Conservation (phyloP, 2,113 vertebrate species). For the Urocolius indicus region DNA sequence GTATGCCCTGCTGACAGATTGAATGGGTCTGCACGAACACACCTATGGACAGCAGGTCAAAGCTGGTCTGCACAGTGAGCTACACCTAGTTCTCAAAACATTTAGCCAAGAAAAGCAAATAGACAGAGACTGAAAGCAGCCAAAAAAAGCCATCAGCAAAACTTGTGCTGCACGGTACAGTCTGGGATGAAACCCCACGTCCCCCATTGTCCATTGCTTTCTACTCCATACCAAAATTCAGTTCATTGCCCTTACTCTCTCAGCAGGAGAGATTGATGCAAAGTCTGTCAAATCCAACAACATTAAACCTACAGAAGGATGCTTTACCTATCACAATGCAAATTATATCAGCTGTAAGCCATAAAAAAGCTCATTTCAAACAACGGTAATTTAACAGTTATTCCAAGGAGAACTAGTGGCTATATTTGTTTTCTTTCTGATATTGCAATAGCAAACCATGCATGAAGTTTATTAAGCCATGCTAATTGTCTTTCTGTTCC, state of each 20-base stretch:
- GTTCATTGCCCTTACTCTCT: background rate
- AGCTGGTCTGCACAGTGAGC: background rate
- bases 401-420: conserved; percentile 48
- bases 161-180: background rate
- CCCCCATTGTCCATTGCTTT: background rate
- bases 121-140: background rate
- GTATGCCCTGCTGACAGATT: background rate
- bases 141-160: background rate
- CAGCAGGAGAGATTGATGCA: background rate
- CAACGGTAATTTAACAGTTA: conserved; percentile 39
- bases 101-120: background rate
- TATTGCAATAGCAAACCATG: conserved; percentile 53
- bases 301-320: background rate
- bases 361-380: conserved; percentile 55
- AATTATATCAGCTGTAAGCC: conserved; percentile 9
- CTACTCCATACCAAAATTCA: background rate
- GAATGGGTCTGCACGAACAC: background rate
- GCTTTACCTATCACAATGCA: conserved; percentile 39
- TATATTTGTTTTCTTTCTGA: conserved; percentile 61
- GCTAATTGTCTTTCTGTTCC: conserved; percentile 58
- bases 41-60: background rate
- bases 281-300: background rate
- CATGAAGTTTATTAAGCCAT: conserved; percentile 70
- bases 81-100: background rate
- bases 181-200: background rate